Evolutionary conservation across 2,888 invertebrate genomes (phyloP).

Genomic region (Drosophila mayaguana): DNA sequence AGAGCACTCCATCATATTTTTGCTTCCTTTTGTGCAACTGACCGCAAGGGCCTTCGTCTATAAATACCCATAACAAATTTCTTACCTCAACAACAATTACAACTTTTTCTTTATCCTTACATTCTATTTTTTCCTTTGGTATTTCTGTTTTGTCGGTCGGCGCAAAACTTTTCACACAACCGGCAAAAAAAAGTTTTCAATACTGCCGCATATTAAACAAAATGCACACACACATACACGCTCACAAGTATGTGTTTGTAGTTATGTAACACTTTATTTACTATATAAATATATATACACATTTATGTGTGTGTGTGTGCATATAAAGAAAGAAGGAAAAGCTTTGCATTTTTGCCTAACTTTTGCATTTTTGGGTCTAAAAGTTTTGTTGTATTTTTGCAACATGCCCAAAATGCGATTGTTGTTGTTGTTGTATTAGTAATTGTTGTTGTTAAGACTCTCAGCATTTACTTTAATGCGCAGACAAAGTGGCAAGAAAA

Average conservation of each 20-base stretch:
- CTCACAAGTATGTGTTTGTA: constrained; percentile 1
- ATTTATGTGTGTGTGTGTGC: constrained; percentile 29
- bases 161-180: constrained; percentile 59
- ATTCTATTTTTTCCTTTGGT: constrained; percentile 14
- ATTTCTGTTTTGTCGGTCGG: constrained; percentile 48
- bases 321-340: constrained; percentile 34
- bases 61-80: constrained; percentile 64
- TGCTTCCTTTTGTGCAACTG: constrained; percentile 15
- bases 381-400: constrained; percentile 59
- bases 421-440: constrained; percentile 22
- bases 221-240: constrained; percentile 37
- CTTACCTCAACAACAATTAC: constrained; percentile 78
- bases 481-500: constrained; percentile 69
- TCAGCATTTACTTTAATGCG: constrained; percentile 69
- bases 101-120: constrained; percentile 53
- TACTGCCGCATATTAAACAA: constrained; percentile 74
- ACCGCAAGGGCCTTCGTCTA: constrained; percentile 50
- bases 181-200: constrained; percentile 65
- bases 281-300: constrained; percentile 29
- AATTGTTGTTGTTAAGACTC: constrained; percentile 37
- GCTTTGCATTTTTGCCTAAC: constrained; percentile 58
- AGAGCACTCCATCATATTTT: constrained; percentile 45
- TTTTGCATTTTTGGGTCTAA: constrained; percentile 54
- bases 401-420: constrained; percentile 38
- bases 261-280: constrained; percentile 23